Evolutionary conservation across 2,113 vertebrate genomes (phyloP).

Genomic region (Neotoma lepida): DNA sequence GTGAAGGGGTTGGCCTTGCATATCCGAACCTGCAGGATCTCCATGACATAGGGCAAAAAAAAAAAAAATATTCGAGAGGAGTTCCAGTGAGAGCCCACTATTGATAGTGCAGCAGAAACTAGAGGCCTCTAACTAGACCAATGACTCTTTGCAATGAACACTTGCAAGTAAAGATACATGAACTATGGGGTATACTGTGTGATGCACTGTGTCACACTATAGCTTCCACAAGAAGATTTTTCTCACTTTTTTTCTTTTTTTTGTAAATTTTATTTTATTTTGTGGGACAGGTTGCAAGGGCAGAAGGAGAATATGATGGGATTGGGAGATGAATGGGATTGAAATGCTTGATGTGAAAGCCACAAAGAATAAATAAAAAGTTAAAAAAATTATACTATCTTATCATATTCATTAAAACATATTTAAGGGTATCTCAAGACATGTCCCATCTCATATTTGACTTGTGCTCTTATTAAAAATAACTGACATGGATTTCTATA

Average conservation of each 20-base stretch:
- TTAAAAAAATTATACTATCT: background rate
- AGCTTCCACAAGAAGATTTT: background rate
- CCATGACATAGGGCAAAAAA: background rate
- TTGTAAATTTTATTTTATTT: background rate
- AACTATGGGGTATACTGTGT: background rate
- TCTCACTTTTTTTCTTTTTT: no score
- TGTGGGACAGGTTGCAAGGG: background rate
- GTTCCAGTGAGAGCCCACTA: background rate
- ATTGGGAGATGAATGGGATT: background rate
- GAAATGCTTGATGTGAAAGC: background rate
- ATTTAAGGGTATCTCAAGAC: slow-evolving; percentile 30
- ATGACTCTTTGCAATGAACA: background rate
- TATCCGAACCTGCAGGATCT: background rate
- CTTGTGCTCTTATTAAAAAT: background rate
- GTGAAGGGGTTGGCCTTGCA: background rate
- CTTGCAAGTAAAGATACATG: background rate
- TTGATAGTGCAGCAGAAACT: background rate
- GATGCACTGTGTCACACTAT: no score
- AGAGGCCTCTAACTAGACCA: background rate
- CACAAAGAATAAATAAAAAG: background rate
- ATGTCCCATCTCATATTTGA: slow-evolving; percentile 9
- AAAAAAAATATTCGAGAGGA: background rate
- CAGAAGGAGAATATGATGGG: background rate
- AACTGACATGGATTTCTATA: background rate
- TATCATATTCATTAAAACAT: background rate